A percentile compares a stretch with the other conserved stretches of the same genome.
These are phyloP conservation scores for Enteromius paludinosus DNA, from an alignment of 2,797 vertebrate genomes.

Conservation along the genomic window DNA sequence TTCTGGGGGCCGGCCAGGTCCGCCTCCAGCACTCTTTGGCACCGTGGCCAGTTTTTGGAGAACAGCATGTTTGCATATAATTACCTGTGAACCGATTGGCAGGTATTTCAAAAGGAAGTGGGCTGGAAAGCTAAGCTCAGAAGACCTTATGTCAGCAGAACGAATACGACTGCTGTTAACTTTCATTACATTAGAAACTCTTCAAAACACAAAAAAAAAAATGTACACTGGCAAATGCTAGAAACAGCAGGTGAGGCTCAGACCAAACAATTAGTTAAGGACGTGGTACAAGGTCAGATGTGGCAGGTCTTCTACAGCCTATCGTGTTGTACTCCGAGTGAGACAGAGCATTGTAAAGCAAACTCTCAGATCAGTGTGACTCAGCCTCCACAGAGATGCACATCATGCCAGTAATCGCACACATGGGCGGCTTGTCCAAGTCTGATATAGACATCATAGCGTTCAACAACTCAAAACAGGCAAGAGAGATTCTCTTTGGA, in stretches of 20 bases:
- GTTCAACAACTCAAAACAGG: slow-evolving; percentile 10
- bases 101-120: slow-evolving; percentile 71
- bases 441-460: slow-evolving; percentile 5
- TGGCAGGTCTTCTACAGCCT: neutral
- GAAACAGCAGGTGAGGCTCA: slow-evolving; percentile 24
- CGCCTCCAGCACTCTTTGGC: slow-evolving; percentile 48
- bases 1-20: slow-evolving; percentile 19
- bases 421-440: neutral
- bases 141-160: slow-evolving; percentile 69
- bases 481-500: neutral
- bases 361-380: slow-evolving; percentile 9
- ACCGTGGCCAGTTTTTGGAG: slow-evolving; percentile 55
- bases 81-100: slow-evolving; percentile 79
- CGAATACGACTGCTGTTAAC: slow-evolving; percentile 35
- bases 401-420: slow-evolving; percentile 15
- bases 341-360: neutral
- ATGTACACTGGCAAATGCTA: neutral
- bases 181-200: slow-evolving; percentile 9
- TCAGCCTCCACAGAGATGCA: neutral
- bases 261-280: slow-evolving; percentile 20
- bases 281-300: slow-evolving; percentile 15
- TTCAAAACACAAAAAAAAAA: slow-evolving; percentile 2
- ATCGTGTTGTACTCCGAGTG: neutral
- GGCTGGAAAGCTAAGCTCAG: slow-evolving; percentile 64
- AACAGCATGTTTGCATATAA: slow-evolving; percentile 70